Base-by-base conservation (phyloP, 2,113 vertebrate species). In the Irena cyanogastra region DNA sequence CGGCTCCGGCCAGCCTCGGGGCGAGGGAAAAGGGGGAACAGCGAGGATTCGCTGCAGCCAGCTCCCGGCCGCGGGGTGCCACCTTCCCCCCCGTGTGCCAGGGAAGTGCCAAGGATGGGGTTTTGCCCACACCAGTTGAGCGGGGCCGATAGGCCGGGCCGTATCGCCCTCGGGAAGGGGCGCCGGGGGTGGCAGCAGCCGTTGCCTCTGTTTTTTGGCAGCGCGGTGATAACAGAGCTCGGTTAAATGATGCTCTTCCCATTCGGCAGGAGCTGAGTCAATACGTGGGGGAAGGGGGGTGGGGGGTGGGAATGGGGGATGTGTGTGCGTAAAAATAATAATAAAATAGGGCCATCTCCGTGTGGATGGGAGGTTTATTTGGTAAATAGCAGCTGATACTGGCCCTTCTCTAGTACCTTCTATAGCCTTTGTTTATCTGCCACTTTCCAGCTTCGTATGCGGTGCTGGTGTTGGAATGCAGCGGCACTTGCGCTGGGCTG, bases 391-490 rank as follows among this genome's bases (percentile, higher is more conserved):
- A 61, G 78, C 54, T 42, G 61, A 31, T 87, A 7, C 18, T 14
- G 66, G 42, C n/a, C 33, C 47, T 83, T 72, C 75, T 57, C 37
- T 77, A 60, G 80, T 33, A 60, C 79, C 76, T 89, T 89, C 70
- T 81, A 5, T 44, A 87, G 74, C 59, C 85, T 79, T 92, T 94
- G 89, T 96, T 95, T 94, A 90, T 94, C 60, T 63, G 80, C 87
- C 15, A 2, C 77, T 84, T 87, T 66, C 72, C 85, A 87, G 87
- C 66, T 64, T 75, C 27, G 30, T 37, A 16, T 9, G 66, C 75
- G 12, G 61, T 23, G 78, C 89, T 94, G 93, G 45, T 87, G 57
- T 30, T 68, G 92, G 83, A 86, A 93, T 57, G 88, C 82, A 57
- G 90, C 79, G 16, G 83, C 83, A 27, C 63, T 82, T 42, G 22